Base-by-base conservation (phyloP, 2,888 invertebrate genomes). In the Ypsolopha sequella region DNA sequence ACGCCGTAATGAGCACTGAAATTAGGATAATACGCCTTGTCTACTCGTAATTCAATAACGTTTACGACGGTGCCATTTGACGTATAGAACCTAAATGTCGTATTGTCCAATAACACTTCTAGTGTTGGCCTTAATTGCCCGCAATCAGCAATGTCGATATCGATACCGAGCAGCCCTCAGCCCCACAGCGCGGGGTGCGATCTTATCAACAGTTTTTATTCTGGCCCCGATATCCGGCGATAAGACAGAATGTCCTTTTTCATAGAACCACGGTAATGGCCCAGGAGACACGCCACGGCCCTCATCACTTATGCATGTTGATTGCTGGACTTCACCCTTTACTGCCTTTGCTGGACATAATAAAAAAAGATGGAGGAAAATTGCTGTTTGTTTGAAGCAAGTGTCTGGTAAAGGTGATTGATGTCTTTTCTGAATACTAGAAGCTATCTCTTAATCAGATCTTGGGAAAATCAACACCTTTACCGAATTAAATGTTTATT, bases 181-280 rank as follows among this genome's bases (percentile, higher is more conserved):
- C 11, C 13, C 51, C 58, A 54, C 49, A 24, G 65, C 57, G 62
- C 64, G 55, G 61, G 59, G 60, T 53, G 66, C 66, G 86, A 86
- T 85, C 77, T 85, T 84, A 85, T 85, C 85, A 63, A 59, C 60
- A 56, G 76, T 80, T 85, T 84, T 85, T 85, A 85, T 85, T 85
- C 82, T 81, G 77, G 46, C 50, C 24, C 77, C 81, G 85, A 85
- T 86, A 84, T 76, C 80, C 79, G 68, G 60, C 76, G 86, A 86
- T 85, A 86, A 86, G 73, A 66, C 67, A 73, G 79, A 82, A 82
- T 84, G 84, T 85, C 82, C 84, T 84, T 85, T 86, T 86, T 79
- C 85, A 85, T 84, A 85, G 86, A 86, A 85, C 73, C 68, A 60
- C 76, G 69, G 73, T 86, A 85, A 86, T 85, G 84, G 82, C 66